Percentiles rank a stretch among this genome's conserved stretches.
These are phyloP conservation scores for Barnardius zonarius DNA, from an alignment of 2,113 vertebrate species.

Conservation along the genomic window DNA sequence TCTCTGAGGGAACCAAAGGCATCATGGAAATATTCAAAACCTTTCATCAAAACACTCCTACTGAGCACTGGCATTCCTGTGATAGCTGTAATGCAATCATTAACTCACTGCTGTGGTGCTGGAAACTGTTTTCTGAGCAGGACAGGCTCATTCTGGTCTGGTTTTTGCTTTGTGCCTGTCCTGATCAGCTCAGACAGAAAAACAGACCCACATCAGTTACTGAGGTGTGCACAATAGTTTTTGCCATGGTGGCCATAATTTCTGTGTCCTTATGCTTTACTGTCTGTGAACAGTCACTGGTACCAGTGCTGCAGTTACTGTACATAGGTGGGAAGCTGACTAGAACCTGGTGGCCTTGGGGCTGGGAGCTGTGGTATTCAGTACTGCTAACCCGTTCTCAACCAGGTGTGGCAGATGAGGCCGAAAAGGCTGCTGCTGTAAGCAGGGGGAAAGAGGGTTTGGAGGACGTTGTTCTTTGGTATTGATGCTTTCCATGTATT, in stretches of 20 bases:
- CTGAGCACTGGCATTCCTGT: neutral
- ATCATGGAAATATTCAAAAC: neutral
- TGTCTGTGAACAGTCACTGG: neutral
- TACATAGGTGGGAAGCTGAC: neutral
- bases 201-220: neutral
- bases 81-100: neutral
- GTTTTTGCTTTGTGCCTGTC: neutral
- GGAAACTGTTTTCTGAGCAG: neutral
- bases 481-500: neutral
- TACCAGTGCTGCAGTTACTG: accelerated
- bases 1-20: neutral
- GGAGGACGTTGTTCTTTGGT: neutral
- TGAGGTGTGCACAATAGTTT: neutral
- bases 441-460: neutral
- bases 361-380: neutral
- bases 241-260: neutral
- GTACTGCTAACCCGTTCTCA: neutral
- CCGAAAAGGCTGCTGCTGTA: neutral
- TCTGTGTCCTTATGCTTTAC: neutral
- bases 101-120: neutral
- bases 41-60: neutral
- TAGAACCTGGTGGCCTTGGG: neutral
- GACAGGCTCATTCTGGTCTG: neutral
- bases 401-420: neutral
- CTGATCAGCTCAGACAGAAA: neutral